Percentiles rank a stretch among this genome's conserved stretches.
Evolutionary conservation across 1,140 invertebrate genomes (phyloP).

Genomic region (Euwallacea similis): DNA sequence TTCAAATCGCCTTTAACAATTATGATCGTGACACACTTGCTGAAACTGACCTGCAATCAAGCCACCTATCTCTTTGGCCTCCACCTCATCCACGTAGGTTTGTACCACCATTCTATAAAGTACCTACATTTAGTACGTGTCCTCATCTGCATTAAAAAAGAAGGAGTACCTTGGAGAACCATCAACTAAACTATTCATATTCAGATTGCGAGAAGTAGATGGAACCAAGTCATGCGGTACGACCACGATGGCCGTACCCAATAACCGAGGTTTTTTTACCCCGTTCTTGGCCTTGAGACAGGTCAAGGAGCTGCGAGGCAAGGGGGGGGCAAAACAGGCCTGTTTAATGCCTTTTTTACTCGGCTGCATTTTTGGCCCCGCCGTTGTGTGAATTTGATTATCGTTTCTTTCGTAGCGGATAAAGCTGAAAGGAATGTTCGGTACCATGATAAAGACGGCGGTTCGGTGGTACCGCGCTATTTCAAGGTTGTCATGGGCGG

Average conservation of each 20-base stretch:
- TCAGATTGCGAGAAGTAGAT: too few relatives aligned
- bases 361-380: slow-evolving; percentile 35
- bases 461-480: slow-evolving; percentile 11
- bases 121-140: too few relatives aligned
- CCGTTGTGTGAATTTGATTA: slow-evolving; percentile 35
- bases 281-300: slow-evolving; percentile 35
- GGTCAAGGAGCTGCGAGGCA: slow-evolving; percentile 28
- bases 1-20: background rate
- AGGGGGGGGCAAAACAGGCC: slow-evolving; percentile 24
- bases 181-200: too few relatives aligned
- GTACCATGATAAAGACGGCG: slow-evolving; percentile 20
- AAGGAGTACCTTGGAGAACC: too few relatives aligned
- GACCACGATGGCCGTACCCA: background rate
- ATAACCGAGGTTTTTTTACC: slow-evolving; percentile 23
- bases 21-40: background rate
- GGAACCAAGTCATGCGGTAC: too few relatives aligned
- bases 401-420: slow-evolving; percentile 33
- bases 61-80: background rate
- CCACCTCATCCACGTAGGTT: background rate
- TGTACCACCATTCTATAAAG: too few relatives aligned
- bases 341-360: slow-evolving; percentile 35
- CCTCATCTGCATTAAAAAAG: too few relatives aligned
- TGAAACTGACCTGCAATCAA: background rate
- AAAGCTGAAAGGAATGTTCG: slow-evolving; percentile 28
- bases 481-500: slow-evolving; percentile 25